Evolutionary conservation across 1,140 invertebrate species (phyloP).

Genomic region (Bombyx mori): DNA sequence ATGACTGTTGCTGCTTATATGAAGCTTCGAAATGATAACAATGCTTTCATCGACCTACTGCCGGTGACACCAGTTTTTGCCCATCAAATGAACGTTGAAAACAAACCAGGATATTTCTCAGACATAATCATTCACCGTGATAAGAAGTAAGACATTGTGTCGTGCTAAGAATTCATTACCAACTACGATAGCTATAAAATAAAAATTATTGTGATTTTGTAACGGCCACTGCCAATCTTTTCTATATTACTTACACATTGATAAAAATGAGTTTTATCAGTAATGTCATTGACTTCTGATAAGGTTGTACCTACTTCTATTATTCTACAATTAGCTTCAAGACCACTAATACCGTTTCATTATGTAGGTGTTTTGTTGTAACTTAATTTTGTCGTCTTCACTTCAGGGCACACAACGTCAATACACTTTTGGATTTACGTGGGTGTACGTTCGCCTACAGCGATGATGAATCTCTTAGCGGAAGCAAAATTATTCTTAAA

Average conservation of each 20-base stretch:
- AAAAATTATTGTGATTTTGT: too few species aligned
- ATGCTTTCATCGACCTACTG: conserved; percentile 65
- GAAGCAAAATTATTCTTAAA: conserved; percentile 70
- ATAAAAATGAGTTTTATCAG: conserved; percentile 58
- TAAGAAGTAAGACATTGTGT: conserved; percentile 63
- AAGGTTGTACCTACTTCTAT: conserved; percentile 45
- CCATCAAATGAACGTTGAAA: conserved; percentile 70
- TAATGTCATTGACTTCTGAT: conserved; percentile 42
- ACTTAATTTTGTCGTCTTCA: neutral
- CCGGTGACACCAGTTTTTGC: conserved; percentile 73
- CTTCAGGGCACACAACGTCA: conserved; percentile 72
- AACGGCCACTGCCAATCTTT: too few species aligned
- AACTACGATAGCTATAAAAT: too few species aligned
- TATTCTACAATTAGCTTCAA: conserved; percentile 40
- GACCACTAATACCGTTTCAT: conserved; percentile 25
- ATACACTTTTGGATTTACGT: conserved; percentile 72
- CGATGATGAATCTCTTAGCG: conserved; percentile 70
- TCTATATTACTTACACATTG: conserved; percentile 26
- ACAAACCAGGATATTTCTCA: conserved; percentile 73
- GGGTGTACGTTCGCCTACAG: conserved; percentile 74
- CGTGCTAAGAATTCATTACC: too few species aligned
- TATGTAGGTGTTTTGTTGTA: conserved; percentile 5
- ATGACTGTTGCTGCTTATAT: conserved; percentile 73
- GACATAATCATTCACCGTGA: conserved; percentile 75
- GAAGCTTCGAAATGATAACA: conserved; percentile 55